Base-by-base conservation (phyloP, 2,113 vertebrate species). In the Rhadina sibilatrix region DNA sequence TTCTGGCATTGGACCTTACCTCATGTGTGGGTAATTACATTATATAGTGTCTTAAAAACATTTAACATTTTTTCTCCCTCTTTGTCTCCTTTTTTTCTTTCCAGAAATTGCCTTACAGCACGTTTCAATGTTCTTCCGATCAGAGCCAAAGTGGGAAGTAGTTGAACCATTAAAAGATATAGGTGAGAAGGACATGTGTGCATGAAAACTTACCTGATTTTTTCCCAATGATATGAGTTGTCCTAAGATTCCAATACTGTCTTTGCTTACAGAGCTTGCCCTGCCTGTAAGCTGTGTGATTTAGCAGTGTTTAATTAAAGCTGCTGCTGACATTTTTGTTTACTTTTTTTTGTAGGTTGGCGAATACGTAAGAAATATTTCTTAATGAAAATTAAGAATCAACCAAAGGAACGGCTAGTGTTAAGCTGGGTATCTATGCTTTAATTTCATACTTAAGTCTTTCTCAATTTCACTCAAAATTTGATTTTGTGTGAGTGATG, bases 71-170 rank as follows among this genome's bases (percentile, higher is more conserved):
- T 80, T 63, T 19, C 19, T 44, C 10, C 8, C 25, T 31, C 49
- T 64, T 37, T 56, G 47, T 71, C 46, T 86, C 56, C 20, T 52
- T 60, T 97, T 96, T 59, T 66, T 69, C 40, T 87, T 91, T 96
- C 20, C 97, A 99, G 99, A 99, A 97, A 99, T 99, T 91, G 99
- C 99, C 95, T 98, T 99, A 97, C 99, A 99, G 97, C 99, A 99
- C 61, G 99, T 99, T 85, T 99, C 99, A 96, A 99, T 99, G 99
- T 99, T 99, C 98, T 99, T 99, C 98, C 98, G 99, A 90, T 99
- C 99, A 3, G 99, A 99, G 76, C 99, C 98, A 15, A 99, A 99
- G 97, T 99, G 99, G 99, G 99, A 99, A 86, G 99, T 99, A 30
- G 97, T 99, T 77, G 99, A 99, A 94, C 99, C 99, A 2, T 96